Evolutionary conservation across 1,140 invertebrate genomes (phyloP), one percentile per base, ranked within the genome.

Genomic region (Archegozetes longisetosus): DNA sequence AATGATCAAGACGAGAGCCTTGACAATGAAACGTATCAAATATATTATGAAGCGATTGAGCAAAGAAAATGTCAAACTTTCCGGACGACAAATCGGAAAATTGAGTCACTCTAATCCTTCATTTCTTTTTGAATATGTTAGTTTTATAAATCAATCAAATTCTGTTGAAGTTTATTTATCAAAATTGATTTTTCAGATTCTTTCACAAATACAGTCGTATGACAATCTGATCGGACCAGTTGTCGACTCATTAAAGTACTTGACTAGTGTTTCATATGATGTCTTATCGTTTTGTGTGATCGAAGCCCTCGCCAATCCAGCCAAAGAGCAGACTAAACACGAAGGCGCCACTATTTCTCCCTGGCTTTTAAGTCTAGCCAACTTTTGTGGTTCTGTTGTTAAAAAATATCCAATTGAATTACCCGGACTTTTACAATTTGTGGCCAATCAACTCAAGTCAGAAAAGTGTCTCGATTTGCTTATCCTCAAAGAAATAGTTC

Each of bases 351-450:
- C 88, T 12, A 85, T 96, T 62, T 91, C 91, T 9, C 75, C 84
- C 4, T 98, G 94, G 94, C 77, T 98, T 65, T 23, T 66, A 71
- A 73, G 88, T 68, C 78, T 97, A 3, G 86, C 92, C 1, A 87
- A 83, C 49, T 98, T 99, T 74, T 88, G 88, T 68, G 94, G 92
- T 28, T 82, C 88, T 14, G 85, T 97, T 58, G 97, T 89, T 70
- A 95, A 96, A 74, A 97, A 98, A 72, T 98, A 98, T 73, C 85
- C 84, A 66, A 87, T 98, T 56, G 96, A 99, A 72, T 76, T 98
- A 48, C 86, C 87, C 13, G 93, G 93, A 17, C 74, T 98, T 52
- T 74, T 98, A 65, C 92, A 98, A 70, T 98, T 95, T 75, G 88
- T 98, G 20, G 88, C 88, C 14, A 97, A 98, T 77, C 88, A 98